phyloP scores from a whole-genome alignment of 2,113 vertebrate species.

The Formicarius rufipectus region DNA sequence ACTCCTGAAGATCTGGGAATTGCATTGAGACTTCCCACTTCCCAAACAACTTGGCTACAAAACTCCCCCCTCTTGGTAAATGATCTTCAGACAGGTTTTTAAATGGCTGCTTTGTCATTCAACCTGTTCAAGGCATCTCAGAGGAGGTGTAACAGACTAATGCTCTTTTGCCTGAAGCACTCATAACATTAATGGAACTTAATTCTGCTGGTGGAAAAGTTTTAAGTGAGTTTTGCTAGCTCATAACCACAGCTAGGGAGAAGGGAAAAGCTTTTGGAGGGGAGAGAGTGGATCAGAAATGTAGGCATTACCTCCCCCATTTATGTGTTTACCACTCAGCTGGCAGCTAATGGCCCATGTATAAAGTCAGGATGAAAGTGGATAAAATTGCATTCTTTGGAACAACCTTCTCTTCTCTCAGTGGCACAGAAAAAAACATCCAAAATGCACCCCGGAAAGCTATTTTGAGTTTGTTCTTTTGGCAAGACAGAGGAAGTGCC shows the following conservation, averaged over 20 bases:
- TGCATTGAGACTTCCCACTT: background rate
- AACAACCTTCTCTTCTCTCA: background rate
- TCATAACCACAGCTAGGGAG: conserved; percentile 22
- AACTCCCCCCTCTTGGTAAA: background rate
- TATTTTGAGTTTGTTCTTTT: conserved; percentile 44
- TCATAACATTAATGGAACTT: conserved; percentile 42
- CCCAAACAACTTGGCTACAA: background rate
- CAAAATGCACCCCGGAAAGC: background rate
- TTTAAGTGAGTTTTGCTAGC: conserved; percentile 37
- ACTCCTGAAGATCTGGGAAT: background rate
- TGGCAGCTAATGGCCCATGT: conserved; percentile 40
- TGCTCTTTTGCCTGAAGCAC: conserved; percentile 31
- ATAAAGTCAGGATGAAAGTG: conserved; percentile 17
- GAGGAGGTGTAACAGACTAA: conserved; percentile 42
- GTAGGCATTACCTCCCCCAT: conserved; percentile 21
- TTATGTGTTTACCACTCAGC: conserved; percentile 49
- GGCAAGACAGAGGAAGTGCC: background rate
- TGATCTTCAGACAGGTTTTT: conserved; percentile 19
- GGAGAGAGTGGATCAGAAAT: background rate
- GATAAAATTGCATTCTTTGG: conserved; percentile 22
- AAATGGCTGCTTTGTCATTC: conserved; percentile 41
- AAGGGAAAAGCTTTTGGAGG: conserved; percentile 29
- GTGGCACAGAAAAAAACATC: background rate
- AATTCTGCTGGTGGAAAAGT: conserved; percentile 44
- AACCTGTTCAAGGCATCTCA: conserved; percentile 17